Percentiles rank a stretch among this genome's conserved stretches.
phyloP scores from a whole-genome alignment of 2,113 vertebrate species.

The Rousettus leschenaultii region DNA sequence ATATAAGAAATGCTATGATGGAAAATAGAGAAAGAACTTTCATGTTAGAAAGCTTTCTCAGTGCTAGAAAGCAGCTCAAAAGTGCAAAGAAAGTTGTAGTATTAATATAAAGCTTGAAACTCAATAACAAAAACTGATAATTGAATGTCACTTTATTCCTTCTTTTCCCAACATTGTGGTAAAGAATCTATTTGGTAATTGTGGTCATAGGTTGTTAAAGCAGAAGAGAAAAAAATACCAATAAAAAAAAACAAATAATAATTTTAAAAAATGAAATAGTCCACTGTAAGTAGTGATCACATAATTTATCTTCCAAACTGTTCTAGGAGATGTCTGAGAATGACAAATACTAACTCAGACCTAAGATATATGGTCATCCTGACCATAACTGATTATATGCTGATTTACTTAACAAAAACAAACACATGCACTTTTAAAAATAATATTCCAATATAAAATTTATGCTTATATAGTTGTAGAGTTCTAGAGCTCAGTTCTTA shows the following conservation, averaged over 20 bases:
- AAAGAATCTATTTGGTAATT: neutral
- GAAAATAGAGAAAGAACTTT: neutral
- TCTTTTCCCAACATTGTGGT: neutral
- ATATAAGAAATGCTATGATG: slow-evolving; percentile 8
- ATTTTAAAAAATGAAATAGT: neutral
- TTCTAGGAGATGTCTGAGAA: neutral
- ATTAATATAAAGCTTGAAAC: neutral
- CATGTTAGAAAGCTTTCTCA: neutral
- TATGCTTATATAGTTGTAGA: neutral
- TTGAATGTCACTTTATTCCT: neutral
- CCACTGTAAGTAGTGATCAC: neutral
- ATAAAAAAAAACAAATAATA: neutral
- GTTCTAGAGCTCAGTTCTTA: slow-evolving; percentile 23
- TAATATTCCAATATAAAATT: neutral
- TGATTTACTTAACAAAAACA: slow-evolving; percentile 3
- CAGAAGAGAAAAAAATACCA: neutral
- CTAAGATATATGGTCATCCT: neutral
- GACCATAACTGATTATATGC: neutral
- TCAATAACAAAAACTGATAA: neutral
- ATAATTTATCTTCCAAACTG: neutral
- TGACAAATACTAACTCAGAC: neutral
- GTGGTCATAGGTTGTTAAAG: neutral
- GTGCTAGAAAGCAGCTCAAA: neutral
- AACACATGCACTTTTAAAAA: neutral
- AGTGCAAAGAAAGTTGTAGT: neutral